phyloP scores from a whole-genome alignment of 2,113 vertebrate species.

The Xenus cinereus region DNA sequence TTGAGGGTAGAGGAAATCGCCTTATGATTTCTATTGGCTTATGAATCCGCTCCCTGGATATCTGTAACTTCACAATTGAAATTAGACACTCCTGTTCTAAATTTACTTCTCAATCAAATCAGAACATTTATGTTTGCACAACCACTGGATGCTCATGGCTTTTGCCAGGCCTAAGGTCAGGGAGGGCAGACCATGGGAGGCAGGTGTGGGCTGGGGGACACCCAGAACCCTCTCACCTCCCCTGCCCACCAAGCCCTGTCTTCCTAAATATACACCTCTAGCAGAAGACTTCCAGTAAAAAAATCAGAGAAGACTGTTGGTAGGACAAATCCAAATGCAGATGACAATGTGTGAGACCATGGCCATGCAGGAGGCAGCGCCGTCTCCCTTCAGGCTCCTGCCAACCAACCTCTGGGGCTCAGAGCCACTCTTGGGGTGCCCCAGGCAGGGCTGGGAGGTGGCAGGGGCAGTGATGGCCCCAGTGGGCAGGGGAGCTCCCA shows the following conservation, averaged over 20 bases:
- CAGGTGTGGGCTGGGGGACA: not conserved
- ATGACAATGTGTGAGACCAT: fast-evolving
- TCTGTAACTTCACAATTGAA: not conserved
- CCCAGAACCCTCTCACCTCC: not conserved
- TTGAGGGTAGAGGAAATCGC: not conserved
- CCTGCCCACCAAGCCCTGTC: not conserved
- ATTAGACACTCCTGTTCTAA: not conserved
- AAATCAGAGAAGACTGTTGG: not conserved
- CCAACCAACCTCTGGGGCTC: fast-evolving
- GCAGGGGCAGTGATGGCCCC: fast-evolving
- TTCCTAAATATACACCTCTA: not conserved
- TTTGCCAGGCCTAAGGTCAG: not conserved
- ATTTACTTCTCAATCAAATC: not conserved
- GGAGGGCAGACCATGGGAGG: not conserved
- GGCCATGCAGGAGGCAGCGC: not conserved
- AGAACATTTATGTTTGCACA: not conserved
- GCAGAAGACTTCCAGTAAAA: not conserved
- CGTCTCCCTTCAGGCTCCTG: fast-evolving
- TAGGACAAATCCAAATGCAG: not conserved
- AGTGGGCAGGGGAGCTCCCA: not conserved
- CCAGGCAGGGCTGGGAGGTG: not conserved
- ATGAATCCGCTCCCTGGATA: not conserved
- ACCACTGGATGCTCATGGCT: not conserved
- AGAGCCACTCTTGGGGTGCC: fast-evolving
- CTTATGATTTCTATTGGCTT: not conserved